Percentiles rank a stretch among this genome's conserved stretches.
phyloP scores from a whole-genome alignment of 2,113 vertebrate species.

The Sphaerodactylus townsendi region DNA sequence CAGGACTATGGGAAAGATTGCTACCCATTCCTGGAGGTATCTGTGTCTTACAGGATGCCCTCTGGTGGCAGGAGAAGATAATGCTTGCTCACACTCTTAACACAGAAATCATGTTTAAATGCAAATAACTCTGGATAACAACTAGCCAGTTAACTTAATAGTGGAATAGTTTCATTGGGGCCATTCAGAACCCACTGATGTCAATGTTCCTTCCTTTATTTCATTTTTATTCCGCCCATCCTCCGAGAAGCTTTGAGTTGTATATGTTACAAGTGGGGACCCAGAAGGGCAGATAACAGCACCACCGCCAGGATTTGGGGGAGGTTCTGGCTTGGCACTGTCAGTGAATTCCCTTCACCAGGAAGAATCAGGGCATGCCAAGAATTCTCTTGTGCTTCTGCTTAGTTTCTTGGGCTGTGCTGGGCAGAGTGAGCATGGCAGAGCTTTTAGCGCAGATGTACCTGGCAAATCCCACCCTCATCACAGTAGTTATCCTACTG shows the following conservation, averaged over 20 bases:
- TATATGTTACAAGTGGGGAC: background rate
- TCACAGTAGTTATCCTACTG: too few species aligned
- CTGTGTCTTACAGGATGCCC: accelerated
- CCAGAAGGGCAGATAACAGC: background rate
- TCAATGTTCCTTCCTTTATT: background rate
- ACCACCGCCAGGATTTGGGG: background rate
- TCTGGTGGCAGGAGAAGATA: background rate
- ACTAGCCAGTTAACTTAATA: background rate
- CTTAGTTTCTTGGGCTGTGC: too few species aligned
- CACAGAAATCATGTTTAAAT: too few species aligned
- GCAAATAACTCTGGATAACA: background rate
- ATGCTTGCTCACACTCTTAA: background rate
- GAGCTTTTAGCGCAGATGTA: too few species aligned
- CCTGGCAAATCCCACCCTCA: too few species aligned
- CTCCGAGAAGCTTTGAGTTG: background rate
- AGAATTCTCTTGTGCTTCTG: too few species aligned
- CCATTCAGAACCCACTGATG: background rate
- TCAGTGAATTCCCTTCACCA: background rate
- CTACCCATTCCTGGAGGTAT: too few species aligned
- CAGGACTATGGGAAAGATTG: too few species aligned
- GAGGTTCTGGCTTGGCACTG: background rate
- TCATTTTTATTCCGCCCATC: background rate
- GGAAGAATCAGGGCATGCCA: too few species aligned
- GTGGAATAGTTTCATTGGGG: background rate
- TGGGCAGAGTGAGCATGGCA: too few species aligned